A percentile compares a stretch with the other conserved stretches of the same genome.
Conservation (phyloP, 2,113 vertebrate genomes). For the Pelobates fuscus region DNA sequence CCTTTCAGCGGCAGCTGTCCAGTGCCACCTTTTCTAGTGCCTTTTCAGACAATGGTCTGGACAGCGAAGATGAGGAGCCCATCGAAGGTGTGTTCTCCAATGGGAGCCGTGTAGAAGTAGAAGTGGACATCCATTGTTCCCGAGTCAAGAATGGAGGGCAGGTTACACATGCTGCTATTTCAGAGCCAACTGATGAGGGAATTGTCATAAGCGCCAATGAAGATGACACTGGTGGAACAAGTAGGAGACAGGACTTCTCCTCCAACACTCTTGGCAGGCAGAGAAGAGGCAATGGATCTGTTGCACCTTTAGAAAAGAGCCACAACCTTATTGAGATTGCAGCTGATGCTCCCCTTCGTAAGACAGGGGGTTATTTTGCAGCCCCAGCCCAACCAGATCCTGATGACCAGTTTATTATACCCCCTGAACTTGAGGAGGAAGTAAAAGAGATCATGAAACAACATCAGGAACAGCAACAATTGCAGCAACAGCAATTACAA, state of each 20-base stretch:
- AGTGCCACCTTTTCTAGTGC: slow-evolving; percentile 96
- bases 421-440: slow-evolving; percentile 95
- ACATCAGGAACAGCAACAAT: slow-evolving; percentile 88
- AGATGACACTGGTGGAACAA: slow-evolving; percentile 52
- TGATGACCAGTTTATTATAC: slow-evolving; percentile 96
- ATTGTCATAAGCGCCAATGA: slow-evolving; percentile 74
- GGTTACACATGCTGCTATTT: slow-evolving; percentile 65
- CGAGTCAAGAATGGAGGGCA: slow-evolving; percentile 64
- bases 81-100: slow-evolving; percentile 95
- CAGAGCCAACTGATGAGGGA: slow-evolving; percentile 78
- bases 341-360: slow-evolving; percentile 82
- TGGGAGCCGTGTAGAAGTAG: slow-evolving; percentile 92
- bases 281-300: slow-evolving; percentile 84
- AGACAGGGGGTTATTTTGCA: slow-evolving; percentile 90
- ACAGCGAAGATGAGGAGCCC: slow-evolving; percentile 95
- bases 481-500: slow-evolving; percentile 79
- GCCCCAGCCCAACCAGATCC: slow-evolving; percentile 94
- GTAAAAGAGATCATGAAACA: slow-evolving; percentile 98
- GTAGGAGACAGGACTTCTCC: slow-evolving; percentile 60
- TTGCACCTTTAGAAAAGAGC: slow-evolving; percentile 87
- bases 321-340: slow-evolving; percentile 96
- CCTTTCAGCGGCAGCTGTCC: slow-evolving; percentile 94
- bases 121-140: slow-evolving; percentile 89
- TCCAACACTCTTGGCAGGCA: slow-evolving; percentile 69
- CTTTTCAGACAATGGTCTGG: slow-evolving; percentile 93